These are phyloP conservation scores for Ctena decussata DNA, from an alignment of 2,888 invertebrate genomes.

Conservation along the genomic window DNA sequence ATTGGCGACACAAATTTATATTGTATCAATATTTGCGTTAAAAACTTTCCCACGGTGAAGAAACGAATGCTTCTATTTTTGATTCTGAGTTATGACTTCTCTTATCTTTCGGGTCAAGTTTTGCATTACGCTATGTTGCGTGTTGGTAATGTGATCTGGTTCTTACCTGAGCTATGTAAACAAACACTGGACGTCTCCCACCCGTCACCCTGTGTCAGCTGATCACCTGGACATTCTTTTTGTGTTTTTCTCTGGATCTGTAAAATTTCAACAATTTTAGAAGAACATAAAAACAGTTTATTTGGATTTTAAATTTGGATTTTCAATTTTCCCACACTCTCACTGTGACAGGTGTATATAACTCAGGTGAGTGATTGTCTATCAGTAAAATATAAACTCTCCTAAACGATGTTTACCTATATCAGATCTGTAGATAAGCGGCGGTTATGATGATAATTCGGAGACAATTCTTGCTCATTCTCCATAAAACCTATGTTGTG, in stretches of 20 bases:
- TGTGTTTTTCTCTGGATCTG: neutral
- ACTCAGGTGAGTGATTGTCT: constrained; percentile 60
- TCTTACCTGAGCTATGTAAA: neutral
- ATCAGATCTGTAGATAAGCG: neutral
- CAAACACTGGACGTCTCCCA: neutral
- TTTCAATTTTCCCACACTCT: constrained; percentile 68
- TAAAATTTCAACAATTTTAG: neutral
- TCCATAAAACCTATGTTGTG: no score
- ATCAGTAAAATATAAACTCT: neutral
- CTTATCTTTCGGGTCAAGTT: constrained; percentile 61
- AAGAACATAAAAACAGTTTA: neutral
- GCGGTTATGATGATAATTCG: neutral
- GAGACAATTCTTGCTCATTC: neutral
- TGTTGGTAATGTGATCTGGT: constrained; percentile 20
- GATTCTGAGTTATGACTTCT: constrained; percentile 66
- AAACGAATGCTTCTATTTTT: constrained; percentile 61
- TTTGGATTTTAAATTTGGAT: constrained; percentile 44
- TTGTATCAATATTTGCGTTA: constrained; percentile 67
- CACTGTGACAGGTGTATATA: constrained; percentile 42
- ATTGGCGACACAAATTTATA: constrained; percentile 45
- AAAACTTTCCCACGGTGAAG: constrained; percentile 68
- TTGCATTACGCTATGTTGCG: constrained; percentile 39
- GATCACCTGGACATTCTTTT: neutral
- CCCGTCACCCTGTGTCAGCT: neutral
- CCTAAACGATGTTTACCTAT: neutral